Base-by-base conservation (phyloP, 1,140 invertebrate species). In the Platyscapa corneri region DNA sequence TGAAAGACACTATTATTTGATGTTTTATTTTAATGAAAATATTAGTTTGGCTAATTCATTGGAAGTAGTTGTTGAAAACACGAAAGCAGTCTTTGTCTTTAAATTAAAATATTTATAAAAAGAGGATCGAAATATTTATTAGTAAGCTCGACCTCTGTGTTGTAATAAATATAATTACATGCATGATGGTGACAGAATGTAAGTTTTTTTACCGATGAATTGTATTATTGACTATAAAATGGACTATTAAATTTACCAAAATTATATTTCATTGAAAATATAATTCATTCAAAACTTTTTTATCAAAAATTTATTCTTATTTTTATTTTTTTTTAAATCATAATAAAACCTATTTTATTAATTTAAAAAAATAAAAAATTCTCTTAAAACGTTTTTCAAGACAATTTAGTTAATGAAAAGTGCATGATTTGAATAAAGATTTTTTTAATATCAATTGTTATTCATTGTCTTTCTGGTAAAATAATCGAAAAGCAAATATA, bases 111-210 rank as follows among this genome's bases (percentile, higher is more conserved):
- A 30, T 83, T 46, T 42, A 49, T 78, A 46, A 67, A 53, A 78
- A 46, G 37, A 85, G 83, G 30, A 72, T 85, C 83, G 83, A 80
- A 84, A 67, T 65, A 39, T 72, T 30, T 42, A 32, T 74, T 49
- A 75, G 32, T 72, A 46, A 67, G 84, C n/a, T 30, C 46, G 16
- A 70, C 72, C 85, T 79, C 20, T 86, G 64, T 49, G 49, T 8
- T 77, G 18, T 56, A 72, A 34, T 77, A 46, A 81, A 56, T 65
- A 30, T 76, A 74, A 46, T 83, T 42, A 32, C 34, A 64, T 64
- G 32, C 7, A n/a, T n/a, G 56, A 39, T 60, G 16, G 30, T 53
- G 32, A 8, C 37, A 18, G 20, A 70, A 8, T 37, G 20, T 23
- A 37, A 37, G 5, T 37, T 37, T 0, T 60, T 60, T 60, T 60